Percentiles rank a stretch among this genome's conserved stretches.
Evolutionary conservation across 2,888 invertebrate species (phyloP).

Genomic region (Nephrotoma appendiculata): DNA sequence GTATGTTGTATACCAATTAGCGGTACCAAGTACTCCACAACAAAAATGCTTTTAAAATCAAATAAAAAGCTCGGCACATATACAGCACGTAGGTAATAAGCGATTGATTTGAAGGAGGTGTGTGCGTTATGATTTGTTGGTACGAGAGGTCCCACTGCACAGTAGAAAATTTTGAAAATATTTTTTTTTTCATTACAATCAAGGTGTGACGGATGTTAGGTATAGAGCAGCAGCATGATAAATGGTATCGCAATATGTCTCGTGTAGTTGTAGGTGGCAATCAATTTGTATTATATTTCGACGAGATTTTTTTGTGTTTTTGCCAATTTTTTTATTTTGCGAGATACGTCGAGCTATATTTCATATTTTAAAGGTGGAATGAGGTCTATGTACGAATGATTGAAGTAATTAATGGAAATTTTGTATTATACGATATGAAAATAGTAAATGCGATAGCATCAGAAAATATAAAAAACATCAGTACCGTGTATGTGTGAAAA

Average conservation of each 20-base stretch:
- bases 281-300: background rate
- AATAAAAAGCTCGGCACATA: background rate
- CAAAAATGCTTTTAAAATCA: background rate
- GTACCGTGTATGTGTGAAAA: background rate
- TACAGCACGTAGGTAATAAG: background rate
- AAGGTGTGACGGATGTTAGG: background rate
- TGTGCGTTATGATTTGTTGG: background rate
- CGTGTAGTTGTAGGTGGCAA: background rate
- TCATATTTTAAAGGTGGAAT: background rate
- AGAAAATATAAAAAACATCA: background rate
- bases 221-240: background rate
- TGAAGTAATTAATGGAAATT: background rate
- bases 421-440: background rate
- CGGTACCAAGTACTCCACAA: background rate
- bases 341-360: background rate
- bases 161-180: background rate
- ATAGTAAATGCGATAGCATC: background rate
- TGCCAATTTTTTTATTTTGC: background rate
- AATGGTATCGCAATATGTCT: background rate
- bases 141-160: background rate
- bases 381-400: background rate
- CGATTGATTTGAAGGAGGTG: background rate
- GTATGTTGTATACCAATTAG: background rate
- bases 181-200: background rate
- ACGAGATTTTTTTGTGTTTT: background rate